Conservation (phyloP, 2,888 invertebrate genomes). For the Hedychridium roseum region DNA sequence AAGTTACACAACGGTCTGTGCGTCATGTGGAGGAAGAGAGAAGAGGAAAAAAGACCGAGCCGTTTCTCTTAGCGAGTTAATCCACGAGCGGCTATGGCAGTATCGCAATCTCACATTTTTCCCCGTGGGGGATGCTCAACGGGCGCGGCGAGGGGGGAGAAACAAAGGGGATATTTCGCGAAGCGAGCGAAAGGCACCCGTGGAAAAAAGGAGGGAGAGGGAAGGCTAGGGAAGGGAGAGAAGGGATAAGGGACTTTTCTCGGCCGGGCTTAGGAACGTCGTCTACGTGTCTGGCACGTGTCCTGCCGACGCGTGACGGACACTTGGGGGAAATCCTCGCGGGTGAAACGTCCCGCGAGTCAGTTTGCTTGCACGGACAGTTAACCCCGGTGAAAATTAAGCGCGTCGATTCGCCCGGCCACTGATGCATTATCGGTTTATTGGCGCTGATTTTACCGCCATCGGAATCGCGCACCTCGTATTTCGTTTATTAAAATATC, state of each 20-base stretch:
- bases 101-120: no score
- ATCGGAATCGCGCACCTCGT: no score
- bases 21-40: no score
- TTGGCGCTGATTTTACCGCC: no score
- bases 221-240: neutral
- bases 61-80: no score
- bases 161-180: constrained; percentile 10
- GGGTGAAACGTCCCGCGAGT: constrained; percentile 33
- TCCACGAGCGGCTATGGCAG: no score
- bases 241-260: constrained; percentile 27
- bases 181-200: constrained; percentile 5
- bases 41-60: no score
- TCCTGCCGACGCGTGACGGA: constrained; percentile 30
- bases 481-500: no score
- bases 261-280: constrained; percentile 28
- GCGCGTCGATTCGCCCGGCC: no score
- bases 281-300: constrained; percentile 38
- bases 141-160: constrained; percentile 12
- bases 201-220: constrained; percentile 9
- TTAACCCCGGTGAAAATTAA: constrained; percentile 4
- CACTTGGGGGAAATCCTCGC: constrained; percentile 39
- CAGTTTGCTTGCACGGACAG: constrained; percentile 17
- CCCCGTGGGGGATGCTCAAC: constrained; percentile 16
- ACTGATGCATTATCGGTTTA: no score
- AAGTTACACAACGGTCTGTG: no score